A percentile compares a stretch with the other conserved stretches of the same genome.
phyloP scores from a whole-genome alignment of 2,888 invertebrate species.

The Pammene fasciana region DNA sequence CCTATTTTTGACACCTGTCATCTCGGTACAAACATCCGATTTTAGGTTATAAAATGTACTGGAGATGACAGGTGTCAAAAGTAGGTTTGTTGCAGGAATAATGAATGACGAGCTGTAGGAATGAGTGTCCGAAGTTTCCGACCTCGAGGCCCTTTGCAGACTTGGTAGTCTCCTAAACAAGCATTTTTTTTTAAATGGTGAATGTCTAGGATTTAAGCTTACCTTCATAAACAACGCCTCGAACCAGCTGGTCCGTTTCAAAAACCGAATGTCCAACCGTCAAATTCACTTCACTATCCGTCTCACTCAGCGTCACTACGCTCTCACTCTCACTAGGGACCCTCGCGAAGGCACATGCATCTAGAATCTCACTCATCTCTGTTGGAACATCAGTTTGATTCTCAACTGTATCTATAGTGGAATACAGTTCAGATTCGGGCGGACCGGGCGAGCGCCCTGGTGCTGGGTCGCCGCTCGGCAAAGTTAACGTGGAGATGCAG shows the following conservation, averaged over 20 bases:
- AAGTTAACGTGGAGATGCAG: conserved; percentile 69
- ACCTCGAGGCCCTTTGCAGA: too few species aligned
- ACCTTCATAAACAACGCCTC: conserved; percentile 84
- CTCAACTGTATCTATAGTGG: neutral
- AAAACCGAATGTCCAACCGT: conserved; percentile 80
- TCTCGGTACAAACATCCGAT: too few species aligned
- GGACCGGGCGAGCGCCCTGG: conserved; percentile 87
- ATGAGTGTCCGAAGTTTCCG: too few species aligned
- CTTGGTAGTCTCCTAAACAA: too few species aligned
- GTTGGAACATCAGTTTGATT: conserved; percentile 54
- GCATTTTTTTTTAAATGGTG: too few species aligned
- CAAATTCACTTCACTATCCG: conserved; percentile 77
- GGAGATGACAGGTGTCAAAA: too few species aligned
- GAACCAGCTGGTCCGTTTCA: conserved; percentile 76
- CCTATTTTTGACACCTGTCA: too few species aligned
- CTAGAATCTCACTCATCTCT: conserved; percentile 58
- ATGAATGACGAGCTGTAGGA: too few species aligned
- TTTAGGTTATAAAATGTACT: too few species aligned
- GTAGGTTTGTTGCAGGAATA: too few species aligned
- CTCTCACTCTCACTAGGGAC: conserved; percentile 73
- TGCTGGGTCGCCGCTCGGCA: conserved; percentile 85
- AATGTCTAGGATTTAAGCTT: conserved; percentile 51
- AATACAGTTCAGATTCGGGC: conserved; percentile 56
- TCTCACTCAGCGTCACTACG: conserved; percentile 69
- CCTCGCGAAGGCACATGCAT: conserved; percentile 74